Percentiles rank a stretch among this genome's conserved stretches.
These are phyloP conservation scores for Cnemophilus loriae DNA, from an alignment of 2,113 vertebrate species.

Conservation along the genomic window DNA sequence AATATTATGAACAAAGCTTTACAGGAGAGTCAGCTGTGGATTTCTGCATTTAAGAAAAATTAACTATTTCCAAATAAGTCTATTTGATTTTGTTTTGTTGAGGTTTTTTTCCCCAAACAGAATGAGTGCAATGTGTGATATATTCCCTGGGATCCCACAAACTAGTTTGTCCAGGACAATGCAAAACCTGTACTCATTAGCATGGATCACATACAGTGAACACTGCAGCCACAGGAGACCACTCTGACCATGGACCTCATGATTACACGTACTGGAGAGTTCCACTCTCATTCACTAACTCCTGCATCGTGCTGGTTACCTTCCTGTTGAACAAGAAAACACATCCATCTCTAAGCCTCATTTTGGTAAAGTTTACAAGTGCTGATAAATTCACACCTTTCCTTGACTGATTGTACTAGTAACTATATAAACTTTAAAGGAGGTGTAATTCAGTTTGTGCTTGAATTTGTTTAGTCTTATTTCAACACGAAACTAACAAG, in stretches of 20 bases:
- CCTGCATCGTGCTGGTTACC: background rate
- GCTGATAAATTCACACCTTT: background rate
- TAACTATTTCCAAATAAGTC: background rate
- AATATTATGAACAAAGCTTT: background rate
- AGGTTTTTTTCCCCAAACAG: too few species aligned
- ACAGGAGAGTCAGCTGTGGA: background rate
- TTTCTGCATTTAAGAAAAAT: background rate
- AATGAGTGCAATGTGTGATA: background rate
- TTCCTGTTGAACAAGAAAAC: background rate
- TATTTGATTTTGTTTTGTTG: background rate
- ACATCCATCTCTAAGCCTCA: background rate
- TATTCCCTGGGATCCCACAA: background rate
- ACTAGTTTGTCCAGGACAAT: background rate
- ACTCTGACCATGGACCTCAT: background rate
- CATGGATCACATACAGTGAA: fast-evolving
- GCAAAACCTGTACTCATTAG: background rate
- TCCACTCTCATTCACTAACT: background rate
- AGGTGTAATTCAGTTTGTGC: background rate
- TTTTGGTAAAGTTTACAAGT: background rate
- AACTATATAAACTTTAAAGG: background rate
- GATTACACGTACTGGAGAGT: background rate
- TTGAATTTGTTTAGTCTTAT: background rate
- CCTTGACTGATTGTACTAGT: background rate
- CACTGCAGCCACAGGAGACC: background rate
- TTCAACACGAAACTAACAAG: background rate